Evolutionary conservation across 2,797 vertebrate genomes (phyloP), one percentile per base, ranked within the genome.

Genomic region (Hemitrygon akajei): DNA sequence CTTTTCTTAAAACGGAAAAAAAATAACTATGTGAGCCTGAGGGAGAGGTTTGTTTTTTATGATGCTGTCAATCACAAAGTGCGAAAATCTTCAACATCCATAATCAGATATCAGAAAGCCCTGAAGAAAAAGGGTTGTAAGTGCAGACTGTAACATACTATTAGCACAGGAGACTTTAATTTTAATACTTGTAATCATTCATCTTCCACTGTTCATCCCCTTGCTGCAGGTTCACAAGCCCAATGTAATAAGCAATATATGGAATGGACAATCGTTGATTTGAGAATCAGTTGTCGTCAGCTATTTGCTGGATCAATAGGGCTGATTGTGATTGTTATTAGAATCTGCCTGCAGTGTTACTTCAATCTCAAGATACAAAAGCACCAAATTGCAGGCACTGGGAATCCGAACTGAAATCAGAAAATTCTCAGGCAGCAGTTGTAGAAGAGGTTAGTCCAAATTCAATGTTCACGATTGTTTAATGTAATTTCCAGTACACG

Each of bases 121-220:
- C 91, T 93, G 91, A 18, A 93, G 27, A 20, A 58, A 56, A 58
- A 75, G 40, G 27, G 20, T 93, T 76, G 40, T 56, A 73, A 93
- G 73, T 73, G 91, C 14, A 76, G 91, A 76, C 76, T 76, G 71
- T 93, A 93, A 93, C 37, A 25, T 66, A 89, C 86, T 58, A 75
- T 93, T 93, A 76, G 40, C 14, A 6, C 71, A 56, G 71, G 37
- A 93, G 91, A 93, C 91, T 92, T 92, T 58, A 93, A 93, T 75
- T 75, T 76, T 76, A 76, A 75, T 76, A 75, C 37, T 93, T 93
- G 91, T 93, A 76, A 93, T 93, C 91, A 76, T 76, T 93, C 71
- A 93, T 73, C 91, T 93, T 93, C 89, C 63, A 25, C 25, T 73
- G 14, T 92, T 92, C 69, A 92, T 92, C 73, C 73, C 30, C 40